A percentile compares a stretch with the other conserved stretches of the same genome.
phyloP scores from a whole-genome alignment of 1,140 invertebrate genomes.

The Periplaneta americana region DNA sequence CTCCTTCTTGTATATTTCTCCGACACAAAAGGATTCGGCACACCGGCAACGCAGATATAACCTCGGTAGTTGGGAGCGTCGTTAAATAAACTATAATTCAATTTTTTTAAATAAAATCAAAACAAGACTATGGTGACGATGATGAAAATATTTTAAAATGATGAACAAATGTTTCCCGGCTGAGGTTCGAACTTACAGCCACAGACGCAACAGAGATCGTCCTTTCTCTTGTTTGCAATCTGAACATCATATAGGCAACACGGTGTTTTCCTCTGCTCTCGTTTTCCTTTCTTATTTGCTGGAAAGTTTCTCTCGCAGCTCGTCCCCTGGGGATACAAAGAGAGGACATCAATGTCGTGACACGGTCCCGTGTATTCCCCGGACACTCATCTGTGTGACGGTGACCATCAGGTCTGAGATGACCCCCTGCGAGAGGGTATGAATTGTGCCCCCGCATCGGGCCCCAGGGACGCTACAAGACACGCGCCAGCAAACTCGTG shows the following conservation, averaged over 20 bases:
- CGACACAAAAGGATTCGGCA: too few species aligned
- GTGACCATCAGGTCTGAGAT: neutral
- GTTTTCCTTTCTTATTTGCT: neutral
- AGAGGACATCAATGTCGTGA: neutral
- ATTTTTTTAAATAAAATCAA: too few species aligned
- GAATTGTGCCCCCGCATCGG: neutral
- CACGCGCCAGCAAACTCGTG: too few species aligned
- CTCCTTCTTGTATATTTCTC: too few species aligned
- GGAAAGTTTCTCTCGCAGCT: neutral
- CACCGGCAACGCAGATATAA: too few species aligned
- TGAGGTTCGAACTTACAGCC: neutral
- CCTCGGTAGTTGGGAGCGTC: too few species aligned
- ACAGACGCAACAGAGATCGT: neutral
- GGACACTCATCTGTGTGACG: neutral
- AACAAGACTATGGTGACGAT: too few species aligned
- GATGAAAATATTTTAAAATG: neutral
- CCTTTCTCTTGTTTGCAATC: neutral
- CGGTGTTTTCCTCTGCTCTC: neutral
- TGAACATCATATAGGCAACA: neutral
- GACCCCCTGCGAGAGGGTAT: neutral
- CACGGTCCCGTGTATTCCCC: neutral
- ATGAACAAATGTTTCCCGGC: neutral
- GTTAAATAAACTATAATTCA: too few species aligned
- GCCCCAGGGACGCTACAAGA: neutral
- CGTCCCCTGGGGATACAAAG: neutral